Conservation (phyloP, 1,140 invertebrate genomes). For the Caerostris extrusa region DNA sequence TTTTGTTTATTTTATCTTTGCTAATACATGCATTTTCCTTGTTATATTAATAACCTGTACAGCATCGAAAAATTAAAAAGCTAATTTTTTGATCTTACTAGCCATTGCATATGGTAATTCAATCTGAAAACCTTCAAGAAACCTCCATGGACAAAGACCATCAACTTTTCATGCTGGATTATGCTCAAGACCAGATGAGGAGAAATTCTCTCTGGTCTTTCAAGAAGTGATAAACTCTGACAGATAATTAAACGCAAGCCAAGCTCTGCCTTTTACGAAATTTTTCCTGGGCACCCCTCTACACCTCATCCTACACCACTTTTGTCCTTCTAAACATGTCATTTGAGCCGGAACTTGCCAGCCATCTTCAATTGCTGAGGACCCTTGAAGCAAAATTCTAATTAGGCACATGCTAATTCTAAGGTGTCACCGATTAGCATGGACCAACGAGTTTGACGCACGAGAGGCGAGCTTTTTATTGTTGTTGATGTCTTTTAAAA, state of each 20-base stretch:
- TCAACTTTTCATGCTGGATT: constrained; percentile 56
- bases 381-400: constrained; percentile 76
- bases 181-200: constrained; percentile 58
- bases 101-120: constrained; percentile 69
- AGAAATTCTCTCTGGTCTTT: constrained; percentile 9
- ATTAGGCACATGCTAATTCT: constrained; percentile 66
- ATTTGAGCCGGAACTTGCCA: background rate
- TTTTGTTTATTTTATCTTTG: background rate
- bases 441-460: constrained; percentile 44
- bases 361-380: constrained; percentile 27
- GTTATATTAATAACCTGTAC: background rate
- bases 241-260: constrained; percentile 68
- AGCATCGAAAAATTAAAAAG: background rate
- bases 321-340: constrained; percentile 34
- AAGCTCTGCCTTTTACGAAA: background rate
- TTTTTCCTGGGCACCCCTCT: constrained; percentile 15
- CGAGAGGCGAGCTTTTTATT: constrained; percentile 37
- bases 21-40: background rate
- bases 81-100: background rate
- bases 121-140: constrained; percentile 15
- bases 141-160: constrained; percentile 43
- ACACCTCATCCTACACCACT: background rate
- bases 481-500: constrained; percentile 44
- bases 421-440: constrained; percentile 72
- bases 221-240: constrained; percentile 37